Evolutionary conservation across 2,797 vertebrate genomes (phyloP).

Genomic region (Betta splendens): DNA sequence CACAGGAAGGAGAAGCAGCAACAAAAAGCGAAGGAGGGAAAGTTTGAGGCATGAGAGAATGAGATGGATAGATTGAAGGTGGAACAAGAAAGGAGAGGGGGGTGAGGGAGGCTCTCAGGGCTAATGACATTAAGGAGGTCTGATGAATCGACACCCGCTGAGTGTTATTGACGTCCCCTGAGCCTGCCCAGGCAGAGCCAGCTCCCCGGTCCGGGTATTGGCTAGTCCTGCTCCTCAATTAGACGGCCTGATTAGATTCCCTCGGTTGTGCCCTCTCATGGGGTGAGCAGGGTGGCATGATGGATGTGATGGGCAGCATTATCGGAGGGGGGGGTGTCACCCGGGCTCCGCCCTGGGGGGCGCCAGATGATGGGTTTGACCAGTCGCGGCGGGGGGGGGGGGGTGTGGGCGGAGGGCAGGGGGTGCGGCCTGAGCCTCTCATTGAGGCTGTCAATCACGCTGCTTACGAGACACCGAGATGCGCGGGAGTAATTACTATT

Average conservation of each 20-base stretch:
- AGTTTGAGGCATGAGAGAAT: slow-evolving; percentile 68
- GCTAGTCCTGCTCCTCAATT: slow-evolving; percentile 77
- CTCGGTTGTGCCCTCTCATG: slow-evolving; percentile 75
- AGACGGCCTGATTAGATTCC: slow-evolving; percentile 84
- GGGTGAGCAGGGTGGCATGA: slow-evolving; percentile 77
- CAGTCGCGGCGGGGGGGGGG: slow-evolving; percentile 63
- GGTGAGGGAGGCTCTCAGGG: slow-evolving; percentile 78
- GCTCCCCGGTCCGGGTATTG: slow-evolving; percentile 71
- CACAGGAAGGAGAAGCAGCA: slow-evolving; percentile 56
- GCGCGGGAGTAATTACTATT: slow-evolving; percentile 79
- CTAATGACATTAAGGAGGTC: slow-evolving; percentile 85
- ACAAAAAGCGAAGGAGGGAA: slow-evolving; percentile 57
- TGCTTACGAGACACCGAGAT: slow-evolving; percentile 69
- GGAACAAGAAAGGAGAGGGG: slow-evolving; percentile 27
- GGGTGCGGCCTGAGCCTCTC: slow-evolving; percentile 63
- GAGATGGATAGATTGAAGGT: slow-evolving; percentile 61
- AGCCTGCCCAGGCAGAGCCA: slow-evolving; percentile 64
- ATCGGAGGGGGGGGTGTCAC: slow-evolving; percentile 74
- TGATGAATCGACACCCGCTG: slow-evolving; percentile 84
- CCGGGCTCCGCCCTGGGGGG: slow-evolving; percentile 65
- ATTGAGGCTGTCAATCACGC: slow-evolving; percentile 81
- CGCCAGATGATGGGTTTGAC: slow-evolving; percentile 76
- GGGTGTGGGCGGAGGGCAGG: slow-evolving; percentile 64
- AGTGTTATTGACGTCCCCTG: slow-evolving; percentile 81
- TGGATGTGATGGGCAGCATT: slow-evolving; percentile 80